Evolutionary conservation across 2,888 invertebrate species (phyloP).

Genomic region (Cosmia trapezina): DNA sequence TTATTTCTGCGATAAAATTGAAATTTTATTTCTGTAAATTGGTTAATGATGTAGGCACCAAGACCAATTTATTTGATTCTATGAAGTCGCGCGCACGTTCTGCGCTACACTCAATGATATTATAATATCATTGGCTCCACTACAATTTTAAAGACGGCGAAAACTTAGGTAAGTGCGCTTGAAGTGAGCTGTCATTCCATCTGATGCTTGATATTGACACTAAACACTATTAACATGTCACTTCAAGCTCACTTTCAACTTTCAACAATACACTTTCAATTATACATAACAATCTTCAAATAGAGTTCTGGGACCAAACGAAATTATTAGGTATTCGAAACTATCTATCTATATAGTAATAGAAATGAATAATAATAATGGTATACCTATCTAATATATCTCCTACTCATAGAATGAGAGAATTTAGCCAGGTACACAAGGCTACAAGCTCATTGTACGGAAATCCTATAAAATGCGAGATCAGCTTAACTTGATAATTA

Average conservation of each 20-base stretch:
- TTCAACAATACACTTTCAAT: too few species aligned
- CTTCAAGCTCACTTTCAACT: too few species aligned
- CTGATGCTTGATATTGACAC: too few species aligned
- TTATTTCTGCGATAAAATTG: conserved; percentile 38
- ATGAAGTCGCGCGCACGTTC: conserved; percentile 8
- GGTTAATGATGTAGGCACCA: conserved; percentile 4
- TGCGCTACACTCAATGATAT: too few species aligned
- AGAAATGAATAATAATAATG: too few species aligned
- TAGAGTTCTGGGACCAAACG: neutral
- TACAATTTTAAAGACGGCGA: neutral
- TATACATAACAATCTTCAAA: neutral
- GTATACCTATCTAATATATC: too few species aligned
- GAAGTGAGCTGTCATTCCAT: neutral
- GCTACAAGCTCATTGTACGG: too few species aligned
- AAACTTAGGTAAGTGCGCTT: neutral
- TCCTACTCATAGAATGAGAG: neutral
- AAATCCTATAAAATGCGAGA: too few species aligned
- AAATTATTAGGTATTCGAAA: conserved; percentile 4
- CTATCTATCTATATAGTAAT: too few species aligned
- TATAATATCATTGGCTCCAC: too few species aligned
- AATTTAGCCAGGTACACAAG: neutral
- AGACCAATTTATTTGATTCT: neutral
- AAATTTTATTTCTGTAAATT: conserved; percentile 43
- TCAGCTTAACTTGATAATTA: too few species aligned
- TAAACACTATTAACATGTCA: too few species aligned